Evolutionary conservation across 2,113 vertebrate species (phyloP), one percentile per base, ranked within the genome.

Genomic region (Rhinogobius similis): DNA sequence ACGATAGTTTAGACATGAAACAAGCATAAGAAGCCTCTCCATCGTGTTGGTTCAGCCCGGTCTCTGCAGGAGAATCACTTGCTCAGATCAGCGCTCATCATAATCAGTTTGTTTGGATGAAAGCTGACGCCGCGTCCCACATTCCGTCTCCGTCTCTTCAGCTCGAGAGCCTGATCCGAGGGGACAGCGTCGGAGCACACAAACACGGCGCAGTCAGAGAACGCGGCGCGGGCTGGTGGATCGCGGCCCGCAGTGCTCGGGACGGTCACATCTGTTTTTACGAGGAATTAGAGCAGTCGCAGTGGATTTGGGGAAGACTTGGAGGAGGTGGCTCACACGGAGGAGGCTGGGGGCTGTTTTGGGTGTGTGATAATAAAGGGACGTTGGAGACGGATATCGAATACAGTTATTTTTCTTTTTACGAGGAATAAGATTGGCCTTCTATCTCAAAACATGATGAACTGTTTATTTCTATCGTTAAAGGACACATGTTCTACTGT

Each of bases 131-230:
- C 87, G 86, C 82, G 90, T 88, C 86, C 81, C n/a, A n/a, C 87
- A 89, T 87, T 86, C 83, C 87, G 86, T 79, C 75, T 83, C 80
- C 78, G 82, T 89, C 80, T 91, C 89, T 90, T 89, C 82, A 73
- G 65, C 48, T 74, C 70, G 79, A 85, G 90, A 94, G 76, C 85
- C 75, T 92, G 90, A 92, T 90, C 78, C 84, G 89, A 86, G 85
- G 72, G 88, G 91, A 87, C 91, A 90, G 82, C 71, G 79, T 87
- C 86, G 85, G 82, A 92, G 89, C 90, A 89, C 79, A 91, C 89
- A 89, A 78, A 3, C 39, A 38, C 36, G 86, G 88, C 80, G 85
- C 90, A 88, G 88, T 90, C 88, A 89, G 65, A 72, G 76, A 79
- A 90, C 83, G 86, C 84, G 78, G 79, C 90, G 89, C 86, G 78